These are phyloP conservation scores for Koerneria pararmatus DNA, from an alignment of 2,888 invertebrate species.

Conservation along the genomic window DNA sequence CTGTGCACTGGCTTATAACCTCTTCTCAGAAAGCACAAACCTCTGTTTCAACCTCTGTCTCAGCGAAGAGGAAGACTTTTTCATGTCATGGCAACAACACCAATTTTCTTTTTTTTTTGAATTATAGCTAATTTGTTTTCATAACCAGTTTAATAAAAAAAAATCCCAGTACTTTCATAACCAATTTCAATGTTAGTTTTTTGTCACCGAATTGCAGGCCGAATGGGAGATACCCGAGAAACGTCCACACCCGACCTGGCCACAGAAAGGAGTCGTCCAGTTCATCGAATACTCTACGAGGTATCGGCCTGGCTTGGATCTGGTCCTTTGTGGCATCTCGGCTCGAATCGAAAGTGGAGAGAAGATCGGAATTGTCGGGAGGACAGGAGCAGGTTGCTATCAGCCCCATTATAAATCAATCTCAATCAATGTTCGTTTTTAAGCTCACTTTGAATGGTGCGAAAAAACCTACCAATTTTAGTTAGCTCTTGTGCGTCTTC, in stretches of 20 bases:
- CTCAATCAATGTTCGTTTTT: too few relatives aligned
- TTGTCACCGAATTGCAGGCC: slow-evolving; percentile 28
- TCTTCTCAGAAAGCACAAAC: too few relatives aligned
- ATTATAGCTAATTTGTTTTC: not conserved
- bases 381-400: slow-evolving; percentile 59
- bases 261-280: slow-evolving; percentile 30
- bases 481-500: too few relatives aligned
- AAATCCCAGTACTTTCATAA: not conserved
- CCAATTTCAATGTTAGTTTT: not conserved
- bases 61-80: too few relatives aligned
- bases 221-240: slow-evolving; percentile 39
- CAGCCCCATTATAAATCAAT: too few relatives aligned
- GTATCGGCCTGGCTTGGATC: slow-evolving; percentile 64
- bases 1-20: too few relatives aligned
- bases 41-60: too few relatives aligned
- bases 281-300: slow-evolving; percentile 37
- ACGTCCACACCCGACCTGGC: slow-evolving; percentile 33
- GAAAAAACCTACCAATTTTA: too few relatives aligned
- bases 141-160: not conserved
- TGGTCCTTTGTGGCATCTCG: slow-evolving; percentile 76
- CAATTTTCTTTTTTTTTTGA: not conserved
- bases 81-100: not conserved
- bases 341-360: slow-evolving; percentile 71
- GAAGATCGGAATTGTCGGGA: slow-evolving; percentile 66
- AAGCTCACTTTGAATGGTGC: too few relatives aligned